A percentile compares a stretch with the other conserved stretches of the same genome.
These are phyloP conservation scores for Lissonota sp. DNA, from an alignment of 2,888 invertebrate genomes.

Conservation along the genomic window DNA sequence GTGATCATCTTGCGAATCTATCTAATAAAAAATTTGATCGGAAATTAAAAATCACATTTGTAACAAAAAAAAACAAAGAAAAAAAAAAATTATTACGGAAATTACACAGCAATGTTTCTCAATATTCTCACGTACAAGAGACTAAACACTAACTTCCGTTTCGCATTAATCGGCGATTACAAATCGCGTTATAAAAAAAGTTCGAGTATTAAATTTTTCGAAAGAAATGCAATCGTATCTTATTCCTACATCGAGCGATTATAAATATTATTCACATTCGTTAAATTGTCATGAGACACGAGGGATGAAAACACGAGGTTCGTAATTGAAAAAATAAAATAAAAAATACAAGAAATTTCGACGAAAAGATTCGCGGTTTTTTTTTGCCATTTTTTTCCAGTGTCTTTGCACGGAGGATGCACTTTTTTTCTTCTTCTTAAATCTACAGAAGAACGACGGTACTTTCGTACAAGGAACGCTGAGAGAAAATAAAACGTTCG, in stretches of 20 bases:
- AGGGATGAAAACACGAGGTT: slow-evolving; percentile 51
- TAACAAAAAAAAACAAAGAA: slow-evolving; percentile 13
- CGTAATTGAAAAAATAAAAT: slow-evolving; percentile 3
- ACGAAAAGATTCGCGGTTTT: slow-evolving; percentile 21
- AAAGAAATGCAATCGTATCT: slow-evolving; percentile 73
- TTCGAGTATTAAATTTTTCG: slow-evolving; percentile 75
- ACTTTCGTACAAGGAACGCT: slow-evolving; percentile 65
- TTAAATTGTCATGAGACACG: slow-evolving; percentile 63
- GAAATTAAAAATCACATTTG: slow-evolving; percentile 36
- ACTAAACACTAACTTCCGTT: slow-evolving; percentile 53
- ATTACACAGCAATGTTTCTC: slow-evolving; percentile 9
- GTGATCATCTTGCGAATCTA: slow-evolving; percentile 25
- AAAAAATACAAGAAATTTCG: slow-evolving; percentile 35
- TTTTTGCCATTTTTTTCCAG: neutral
- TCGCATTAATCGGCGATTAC: slow-evolving; percentile 58
- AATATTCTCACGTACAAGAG: slow-evolving; percentile 46
- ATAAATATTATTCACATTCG: slow-evolving; percentile 66
- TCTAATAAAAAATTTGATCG: slow-evolving; percentile 1
- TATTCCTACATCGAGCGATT: slow-evolving; percentile 67
- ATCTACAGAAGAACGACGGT: slow-evolving; percentile 50
- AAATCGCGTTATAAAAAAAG: slow-evolving; percentile 68
- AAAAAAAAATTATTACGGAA: too few species aligned
- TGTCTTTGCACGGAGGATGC: slow-evolving; percentile 34
- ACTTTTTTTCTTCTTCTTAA: slow-evolving; percentile 24
- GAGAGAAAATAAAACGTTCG: slow-evolving; percentile 60